These are phyloP conservation scores for Gastrophryne carolinensis DNA, from an alignment of 2,797 vertebrate genomes.

Conservation along the genomic window DNA sequence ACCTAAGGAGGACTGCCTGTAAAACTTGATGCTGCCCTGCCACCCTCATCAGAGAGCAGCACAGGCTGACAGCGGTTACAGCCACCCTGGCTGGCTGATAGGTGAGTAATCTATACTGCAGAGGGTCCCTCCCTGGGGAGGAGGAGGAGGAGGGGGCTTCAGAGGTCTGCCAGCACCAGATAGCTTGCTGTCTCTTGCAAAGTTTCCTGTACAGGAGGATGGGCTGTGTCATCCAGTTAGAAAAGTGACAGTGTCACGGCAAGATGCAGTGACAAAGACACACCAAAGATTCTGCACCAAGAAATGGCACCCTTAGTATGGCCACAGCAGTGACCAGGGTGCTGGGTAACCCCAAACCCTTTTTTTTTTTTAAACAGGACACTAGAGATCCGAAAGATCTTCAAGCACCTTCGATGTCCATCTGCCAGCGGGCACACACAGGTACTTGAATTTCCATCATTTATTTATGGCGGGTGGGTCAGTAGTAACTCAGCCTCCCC, in stretches of 20 bases:
- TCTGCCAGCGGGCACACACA: constrained; percentile 12
- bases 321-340: too few relatives aligned
- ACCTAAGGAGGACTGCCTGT: not conserved
- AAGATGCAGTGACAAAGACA: constrained; percentile 18
- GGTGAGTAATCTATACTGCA: not conserved
- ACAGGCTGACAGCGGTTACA: not conserved
- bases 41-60: not conserved
- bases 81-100: not conserved
- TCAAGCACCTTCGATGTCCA: fast-evolving
- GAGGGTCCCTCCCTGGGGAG: not conserved
- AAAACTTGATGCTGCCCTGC: not conserved
- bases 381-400: not conserved
- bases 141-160: not conserved
- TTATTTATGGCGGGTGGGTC: not conserved
- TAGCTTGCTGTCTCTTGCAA: not conserved
- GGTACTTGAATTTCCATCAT: constrained; percentile 25
- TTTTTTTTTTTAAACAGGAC: not conserved
- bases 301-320: too few relatives aligned
- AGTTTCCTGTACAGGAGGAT: constrained; percentile 29
- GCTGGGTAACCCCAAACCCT: not conserved
- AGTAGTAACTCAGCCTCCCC: not conserved
- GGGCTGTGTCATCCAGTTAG: not conserved
- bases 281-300: not conserved
- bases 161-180: not conserved
- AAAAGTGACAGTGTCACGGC: not conserved